Evolutionary conservation across 2,113 vertebrate genomes (phyloP), one percentile per base, ranked within the genome.

Genomic region (Pica pica): DNA sequence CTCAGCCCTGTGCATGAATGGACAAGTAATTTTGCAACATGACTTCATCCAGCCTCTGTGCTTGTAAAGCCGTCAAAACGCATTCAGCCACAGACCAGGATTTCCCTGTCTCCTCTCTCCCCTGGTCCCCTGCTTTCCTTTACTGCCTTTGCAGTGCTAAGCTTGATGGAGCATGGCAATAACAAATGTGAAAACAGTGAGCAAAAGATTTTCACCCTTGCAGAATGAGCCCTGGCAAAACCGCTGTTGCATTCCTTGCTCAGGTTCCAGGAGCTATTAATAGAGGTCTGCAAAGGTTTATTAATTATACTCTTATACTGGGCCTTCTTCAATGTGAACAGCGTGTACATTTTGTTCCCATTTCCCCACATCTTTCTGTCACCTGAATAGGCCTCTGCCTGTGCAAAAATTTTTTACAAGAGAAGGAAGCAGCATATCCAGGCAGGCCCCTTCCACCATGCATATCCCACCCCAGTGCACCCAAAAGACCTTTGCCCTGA

Each of bases 171-270:
- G 89, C 75, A 81, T 87, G 91, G 73, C 86, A 75, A 13, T 64
- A 75, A 69, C 87, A 96, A 91, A 96, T 64, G 75, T 90, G 88
- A 89, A 96, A 97, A 96, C 28, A 94, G 95, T 41, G 96, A 95
- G 89, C 79, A 76, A 97, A 89, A 95, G 73, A 83, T 90, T n/a
- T 83, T 55, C 60, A 69, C 67, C 52, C 73, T 95, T 83, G 79
- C 59, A 79, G 87, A 87, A 91, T 31, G 44, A 95, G 91, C 26
- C n/a, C 78, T 89, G 94, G 67, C 55, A 96, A 90, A 96, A 65
- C 85, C 86, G 49, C 46, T 4, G 2, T 49, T 84, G 61, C 2
- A 5, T 76, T 91, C 65, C 79, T 91, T 90, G 69, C 65, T 64
- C 35, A 46, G 73, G 78, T 88, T 91, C 49, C 89, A 74, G 87